These are phyloP conservation scores for Pelagia noctiluca DNA, from an alignment of 30 jellyfish, hydroid and myxozoan genomes.

Conservation along the genomic window DNA sequence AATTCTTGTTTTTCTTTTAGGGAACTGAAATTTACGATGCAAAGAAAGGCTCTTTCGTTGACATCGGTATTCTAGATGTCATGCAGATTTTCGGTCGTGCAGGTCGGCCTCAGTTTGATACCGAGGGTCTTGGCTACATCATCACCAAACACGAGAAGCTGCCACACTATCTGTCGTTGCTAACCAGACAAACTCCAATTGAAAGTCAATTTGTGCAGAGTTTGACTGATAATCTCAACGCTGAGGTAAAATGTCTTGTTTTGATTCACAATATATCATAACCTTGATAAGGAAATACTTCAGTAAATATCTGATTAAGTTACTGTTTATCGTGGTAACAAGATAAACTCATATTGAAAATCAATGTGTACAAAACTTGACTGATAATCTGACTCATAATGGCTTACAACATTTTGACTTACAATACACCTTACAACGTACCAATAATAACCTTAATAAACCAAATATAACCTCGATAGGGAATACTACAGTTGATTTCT, in stretches of 20 bases:
- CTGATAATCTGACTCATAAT: too few relatives aligned
- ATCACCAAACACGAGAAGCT: constrained; percentile 90
- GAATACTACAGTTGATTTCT: too few relatives aligned
- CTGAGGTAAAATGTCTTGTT: constrained; percentile 99
- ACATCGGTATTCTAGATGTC: constrained; percentile 97
- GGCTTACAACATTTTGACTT: too few relatives aligned
- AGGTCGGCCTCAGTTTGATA: constrained; percentile 99
- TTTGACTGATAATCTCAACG: constrained; percentile 90
- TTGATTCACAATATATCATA: too few relatives aligned
- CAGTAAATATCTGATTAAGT: too few relatives aligned
- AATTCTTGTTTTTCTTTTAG: constrained; percentile 35
- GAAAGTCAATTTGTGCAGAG: constrained; percentile 95
- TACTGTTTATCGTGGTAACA: too few relatives aligned
- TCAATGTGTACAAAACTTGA: too few relatives aligned
- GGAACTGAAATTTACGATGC: constrained; percentile 98
- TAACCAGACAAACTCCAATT: constrained; percentile 91
- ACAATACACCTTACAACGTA: too few relatives aligned
- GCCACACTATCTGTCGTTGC: constrained; percentile 78
- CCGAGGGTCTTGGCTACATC: constrained; percentile 95
- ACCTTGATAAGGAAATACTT: too few relatives aligned
- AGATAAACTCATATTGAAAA: too few relatives aligned
- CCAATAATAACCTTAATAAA: too few relatives aligned
- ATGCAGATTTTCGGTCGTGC: constrained; percentile 99
- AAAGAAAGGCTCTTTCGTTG: constrained; percentile 95
- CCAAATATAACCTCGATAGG: too few relatives aligned